Evolutionary conservation across 2,888 invertebrate species (phyloP), one percentile per base, ranked within the genome.

Genomic region (Conistra vaccinii): DNA sequence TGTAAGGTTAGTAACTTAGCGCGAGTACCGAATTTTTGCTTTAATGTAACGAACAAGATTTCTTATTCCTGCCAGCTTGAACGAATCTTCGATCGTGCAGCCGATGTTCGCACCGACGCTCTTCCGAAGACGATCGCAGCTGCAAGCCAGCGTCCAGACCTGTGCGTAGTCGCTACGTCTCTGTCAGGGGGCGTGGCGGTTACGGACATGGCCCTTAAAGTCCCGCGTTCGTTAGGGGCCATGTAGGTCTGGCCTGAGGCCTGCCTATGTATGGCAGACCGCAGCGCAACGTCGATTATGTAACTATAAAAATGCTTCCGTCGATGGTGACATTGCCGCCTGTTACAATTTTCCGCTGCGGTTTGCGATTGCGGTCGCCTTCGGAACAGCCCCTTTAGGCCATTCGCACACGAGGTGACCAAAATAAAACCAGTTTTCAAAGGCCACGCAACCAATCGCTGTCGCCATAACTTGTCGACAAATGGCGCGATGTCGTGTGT

Each of bases 11-110:
- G 88, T 89, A 89, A 87, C 80, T 82, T 93, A 91, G 88, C 83
- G 82, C 86, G 67, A 88, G 90, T 93, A 90, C 92, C 92, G 92
- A 93, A 92, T 92, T 91, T 92, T 92, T 91, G 92, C 92, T 94
- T 94, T 92, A 90, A 91, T 85, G 74, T 82, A 81, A 76, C 87
- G 91, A 92, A 91, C 91, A 91, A 92, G 69, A 60, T 85, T 85
- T 85, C 5, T 84, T 88, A 90, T 83, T 91, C 89, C 91, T 91
- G 91, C 89, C 91, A 90, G 89, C 86, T 90, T 87, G 78, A 66
- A 85, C 61, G 76, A 72, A 76, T 65, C 42, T 67, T 67, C 32
- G 72, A 73, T 85, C 73, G 76, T 61, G 73, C 70, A 60, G 67
- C 63, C 58, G 67, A 67, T 29, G 62, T 35, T 73, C 55, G 72